Percentiles rank a stretch among this genome's conserved stretches.
phyloP scores from a whole-genome alignment of 2,888 invertebrate genomes.

The Trichopoda pennipes region DNA sequence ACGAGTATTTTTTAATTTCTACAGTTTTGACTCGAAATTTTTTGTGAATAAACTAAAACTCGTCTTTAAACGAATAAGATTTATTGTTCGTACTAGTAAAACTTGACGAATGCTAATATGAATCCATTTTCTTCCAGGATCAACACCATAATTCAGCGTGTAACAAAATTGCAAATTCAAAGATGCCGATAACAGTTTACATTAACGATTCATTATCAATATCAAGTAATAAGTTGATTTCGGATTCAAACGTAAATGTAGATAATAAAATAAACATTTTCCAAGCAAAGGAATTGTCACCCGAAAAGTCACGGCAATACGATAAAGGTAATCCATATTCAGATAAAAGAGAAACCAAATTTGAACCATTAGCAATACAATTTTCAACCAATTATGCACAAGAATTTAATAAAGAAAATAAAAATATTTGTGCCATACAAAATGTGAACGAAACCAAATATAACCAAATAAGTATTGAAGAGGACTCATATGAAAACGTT shows the following conservation, averaged over 20 bases:
- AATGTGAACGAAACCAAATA: constrained; percentile 10
- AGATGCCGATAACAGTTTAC: constrained; percentile 20
- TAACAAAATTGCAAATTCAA: not conserved
- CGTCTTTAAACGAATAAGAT: too few relatives aligned
- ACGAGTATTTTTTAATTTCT: too few relatives aligned
- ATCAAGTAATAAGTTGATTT: not conserved
- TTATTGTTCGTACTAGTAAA: too few relatives aligned
- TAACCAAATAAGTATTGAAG: constrained; percentile 11
- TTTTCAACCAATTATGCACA: not conserved
- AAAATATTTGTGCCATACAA: constrained; percentile 1
- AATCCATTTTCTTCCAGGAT: not conserved
- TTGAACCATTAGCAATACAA: not conserved
- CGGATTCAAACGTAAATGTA: not conserved
- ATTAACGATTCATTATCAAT: constrained; percentile 30
- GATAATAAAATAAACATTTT: constrained; percentile 1
- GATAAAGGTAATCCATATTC: constrained; percentile 38
- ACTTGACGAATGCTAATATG: not conserved
- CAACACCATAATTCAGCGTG: not conserved
- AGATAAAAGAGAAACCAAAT: constrained; percentile 2
- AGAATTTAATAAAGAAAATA: constrained; percentile 39
- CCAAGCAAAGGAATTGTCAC: not conserved
- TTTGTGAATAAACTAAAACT: too few relatives aligned
- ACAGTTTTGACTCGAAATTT: too few relatives aligned
- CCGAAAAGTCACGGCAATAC: not conserved
- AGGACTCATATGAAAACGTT: constrained; percentile 37